phyloP scores from a whole-genome alignment of 2,113 vertebrate genomes.

The Cephalopholis sonnerati region DNA sequence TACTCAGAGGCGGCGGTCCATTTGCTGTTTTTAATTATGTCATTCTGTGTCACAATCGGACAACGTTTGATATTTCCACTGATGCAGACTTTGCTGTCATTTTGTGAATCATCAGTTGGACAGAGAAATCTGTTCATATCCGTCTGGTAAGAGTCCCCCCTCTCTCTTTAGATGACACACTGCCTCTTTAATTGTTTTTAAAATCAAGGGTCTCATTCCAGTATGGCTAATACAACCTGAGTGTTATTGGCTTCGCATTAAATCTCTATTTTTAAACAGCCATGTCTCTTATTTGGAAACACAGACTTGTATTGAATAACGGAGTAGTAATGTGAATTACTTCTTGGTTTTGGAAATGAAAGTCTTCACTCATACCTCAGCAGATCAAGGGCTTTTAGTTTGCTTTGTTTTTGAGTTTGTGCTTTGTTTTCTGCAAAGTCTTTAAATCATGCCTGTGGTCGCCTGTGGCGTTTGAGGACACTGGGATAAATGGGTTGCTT shows the following conservation, averaged over 20 bases:
- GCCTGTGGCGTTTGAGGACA: conserved; percentile 12
- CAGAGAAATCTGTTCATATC: conserved; percentile 9
- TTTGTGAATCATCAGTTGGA: background rate
- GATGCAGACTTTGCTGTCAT: background rate
- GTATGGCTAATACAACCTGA: background rate
- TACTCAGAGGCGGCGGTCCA: background rate
- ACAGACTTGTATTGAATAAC: background rate
- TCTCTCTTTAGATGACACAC: background rate
- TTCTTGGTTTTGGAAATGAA: conserved; percentile 26
- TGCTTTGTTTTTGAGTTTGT: conserved; percentile 17
- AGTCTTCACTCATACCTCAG: conserved; percentile 55
- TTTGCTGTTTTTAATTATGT: conserved; percentile 9
- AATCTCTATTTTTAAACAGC: background rate
- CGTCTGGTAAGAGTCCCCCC: background rate
- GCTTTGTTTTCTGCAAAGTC: background rate
- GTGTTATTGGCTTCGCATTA: background rate
- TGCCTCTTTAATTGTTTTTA: conserved; percentile 25
- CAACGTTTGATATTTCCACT: background rate
- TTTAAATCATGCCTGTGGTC: background rate
- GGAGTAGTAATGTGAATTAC: background rate
- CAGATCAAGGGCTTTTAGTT: conserved; percentile 45
- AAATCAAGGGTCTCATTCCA: conserved; percentile 17
- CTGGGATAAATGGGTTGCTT: conserved; percentile 36
- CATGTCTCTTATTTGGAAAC: background rate
- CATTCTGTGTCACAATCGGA: background rate